Evolutionary conservation across 2,888 invertebrate genomes (phyloP), one percentile per base, ranked within the genome.

Genomic region (Limnephilus auricula): DNA sequence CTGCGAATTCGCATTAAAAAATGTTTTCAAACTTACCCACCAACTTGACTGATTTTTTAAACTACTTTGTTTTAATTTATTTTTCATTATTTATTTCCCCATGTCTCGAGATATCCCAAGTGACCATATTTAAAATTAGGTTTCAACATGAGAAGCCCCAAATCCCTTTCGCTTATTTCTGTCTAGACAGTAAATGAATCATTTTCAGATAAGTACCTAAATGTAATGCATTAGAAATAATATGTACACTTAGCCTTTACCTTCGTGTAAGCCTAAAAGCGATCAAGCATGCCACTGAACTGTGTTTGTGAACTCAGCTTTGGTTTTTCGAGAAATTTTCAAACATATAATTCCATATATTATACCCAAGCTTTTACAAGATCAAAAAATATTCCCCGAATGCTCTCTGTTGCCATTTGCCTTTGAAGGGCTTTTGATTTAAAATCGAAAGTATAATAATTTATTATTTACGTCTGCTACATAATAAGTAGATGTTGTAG

Each of bases 151-250:
- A 65, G 65, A 65, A 80, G 31, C 80, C 80, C 15, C 80, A 32
- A 80, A 80, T 80, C 32, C 32, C 80, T 80, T 32, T 31, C 15
- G 65, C 65, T 65, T 65, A 65, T 65, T 65, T 32, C 80, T 32
- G 80, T 80, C 80, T 80, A 80, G 80, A 80, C 80, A 32, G 31
- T 32, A 32, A 80, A 80, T 32, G 32, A 80, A 80, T 30, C 80
- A 80, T 80, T 80, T 80, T 80, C 32, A 25, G 65, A 65, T 65
- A 25, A 65, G 65, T 65, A 65, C 65, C 65, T 65, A 25, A n/a
- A 65, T 9, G 25, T 25, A 65, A 18, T 25, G 65, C 65, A 65
- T 65, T 65, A 25, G 65, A 65, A 65, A 65, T 65, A 65, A 65
- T 65, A 65, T 25, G 25, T 65, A 65, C 65, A 65, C 25, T 65